These are phyloP conservation scores for Gambusia holbrooki DNA, from an alignment of 2,113 vertebrate species.

Conservation along the genomic window DNA sequence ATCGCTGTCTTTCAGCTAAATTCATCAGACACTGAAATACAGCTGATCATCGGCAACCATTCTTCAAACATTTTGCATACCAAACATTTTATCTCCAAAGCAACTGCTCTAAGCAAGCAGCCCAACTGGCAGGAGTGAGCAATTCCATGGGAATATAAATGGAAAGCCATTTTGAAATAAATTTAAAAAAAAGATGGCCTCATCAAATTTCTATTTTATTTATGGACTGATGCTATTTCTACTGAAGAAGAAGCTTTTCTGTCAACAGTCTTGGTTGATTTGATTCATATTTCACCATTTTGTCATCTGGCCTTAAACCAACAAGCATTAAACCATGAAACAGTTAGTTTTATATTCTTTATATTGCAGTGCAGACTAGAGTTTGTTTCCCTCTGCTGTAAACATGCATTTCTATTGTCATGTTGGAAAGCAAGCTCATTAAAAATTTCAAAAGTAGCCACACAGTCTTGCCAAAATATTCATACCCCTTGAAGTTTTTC, in stretches of 20 bases:
- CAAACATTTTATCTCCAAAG: conserved; percentile 44
- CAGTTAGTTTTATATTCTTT: not conserved
- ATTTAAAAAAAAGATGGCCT: not conserved
- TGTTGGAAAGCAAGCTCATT: no score
- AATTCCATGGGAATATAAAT: not conserved
- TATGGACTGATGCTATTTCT: not conserved
- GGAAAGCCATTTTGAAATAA: not conserved
- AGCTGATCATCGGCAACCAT: conserved; percentile 42
- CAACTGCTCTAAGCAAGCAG: conserved; percentile 46
- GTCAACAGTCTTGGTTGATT: conserved; percentile 23
- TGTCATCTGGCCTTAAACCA: conserved; percentile 10
- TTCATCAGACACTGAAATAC: conserved; percentile 36
- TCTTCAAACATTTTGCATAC: conserved; percentile 43
- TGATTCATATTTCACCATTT: conserved; percentile 10
- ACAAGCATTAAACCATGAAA: not conserved
- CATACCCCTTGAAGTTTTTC: no score
- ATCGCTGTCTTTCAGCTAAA: conserved; percentile 23
- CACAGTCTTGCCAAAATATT: no score
- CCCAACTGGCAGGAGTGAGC: conserved; percentile 12
- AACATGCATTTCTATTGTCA: no score
- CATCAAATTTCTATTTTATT: conserved; percentile 8
- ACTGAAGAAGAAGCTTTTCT: conserved; percentile 22
- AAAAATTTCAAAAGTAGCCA: no score
- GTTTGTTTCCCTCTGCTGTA: no score
- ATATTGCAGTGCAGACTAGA: no score